Evolutionary conservation across 92 coral and sea anemone species (phyloP).

Genomic region (Actinernus sp.): DNA sequence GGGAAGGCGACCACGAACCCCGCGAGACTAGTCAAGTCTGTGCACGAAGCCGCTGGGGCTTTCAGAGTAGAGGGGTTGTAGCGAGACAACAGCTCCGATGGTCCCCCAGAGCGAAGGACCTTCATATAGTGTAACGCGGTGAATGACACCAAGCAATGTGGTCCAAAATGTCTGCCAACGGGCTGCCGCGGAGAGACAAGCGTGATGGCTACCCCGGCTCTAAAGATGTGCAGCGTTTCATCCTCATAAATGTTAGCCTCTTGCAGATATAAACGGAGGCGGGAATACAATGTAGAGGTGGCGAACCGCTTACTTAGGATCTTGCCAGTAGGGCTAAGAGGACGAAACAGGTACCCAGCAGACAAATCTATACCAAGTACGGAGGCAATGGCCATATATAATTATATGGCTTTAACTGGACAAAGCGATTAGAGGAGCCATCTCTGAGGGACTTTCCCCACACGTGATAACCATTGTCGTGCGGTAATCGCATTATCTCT

Average conservation of each 20-base stretch:
- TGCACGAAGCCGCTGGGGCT: background rate
- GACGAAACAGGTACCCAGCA: conserved; percentile 13
- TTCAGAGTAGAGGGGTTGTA: conserved; percentile 10
- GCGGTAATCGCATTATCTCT: conserved; percentile 26
- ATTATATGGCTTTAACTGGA: too few relatives aligned
- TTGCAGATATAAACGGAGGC: conserved; percentile 1
- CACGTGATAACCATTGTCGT: conserved; percentile 28
- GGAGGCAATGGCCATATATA: background rate
- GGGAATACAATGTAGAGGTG: background rate
- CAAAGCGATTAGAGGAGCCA: background rate
- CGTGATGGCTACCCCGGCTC: too few relatives aligned
- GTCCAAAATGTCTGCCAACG: background rate
- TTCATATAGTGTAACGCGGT: conserved; percentile 23
- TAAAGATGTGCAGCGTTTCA: too few relatives aligned
- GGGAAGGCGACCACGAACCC: conserved; percentile 19
- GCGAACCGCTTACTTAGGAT: conserved; percentile 8
- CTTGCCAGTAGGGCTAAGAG: background rate
- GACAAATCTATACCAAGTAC: background rate
- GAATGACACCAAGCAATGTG: conserved; percentile 15
- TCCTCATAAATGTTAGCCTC: conserved; percentile 18
- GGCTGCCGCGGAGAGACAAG: conserved; percentile 4
- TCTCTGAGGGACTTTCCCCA: conserved; percentile 27
- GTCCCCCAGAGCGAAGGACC: conserved; percentile 25
- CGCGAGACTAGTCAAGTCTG: conserved; percentile 26
- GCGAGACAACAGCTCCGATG: conserved; percentile 15